Base-by-base conservation (phyloP, 1,140 invertebrate genomes). In the Drosophila simulans region DNA sequence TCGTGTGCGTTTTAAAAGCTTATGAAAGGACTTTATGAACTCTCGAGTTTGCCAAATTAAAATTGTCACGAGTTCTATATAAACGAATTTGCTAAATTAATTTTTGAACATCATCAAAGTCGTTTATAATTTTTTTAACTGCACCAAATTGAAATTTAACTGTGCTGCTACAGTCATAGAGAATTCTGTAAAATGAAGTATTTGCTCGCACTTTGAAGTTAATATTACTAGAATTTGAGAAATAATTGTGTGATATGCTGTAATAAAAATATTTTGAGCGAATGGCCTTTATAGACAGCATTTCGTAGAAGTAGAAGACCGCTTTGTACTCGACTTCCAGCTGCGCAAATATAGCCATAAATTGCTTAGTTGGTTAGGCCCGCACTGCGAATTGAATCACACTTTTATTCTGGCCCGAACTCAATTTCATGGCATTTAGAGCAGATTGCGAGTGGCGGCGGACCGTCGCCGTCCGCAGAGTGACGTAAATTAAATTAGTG, bases 401-500 rank as follows among this genome's bases (percentile, higher is more conserved):
- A 60, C 35, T 63, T 60, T 58, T 59, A 46, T 69, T 56, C 65
- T 8, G 40, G 17, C 27, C 39, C 60, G 62, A 86, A 78, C 58
- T 64, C 62, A 88, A 88, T 88, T 86, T 76, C 5, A 83, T 62
- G 70, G 68, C 84, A 79, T 77, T 80, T 84, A 77, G 56, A 79
- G 62, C 70, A 64, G 58, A 71, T 71, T 71, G 64, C 59, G 64
- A 68, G 31, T 68, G 64, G 64, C 64, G 59, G 27, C 25, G 48
- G 48, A 17, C 48, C 48, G 48, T 51, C 48, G 48, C 48, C 48
- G 64, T 53, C 71, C 57, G 71, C 46, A 64, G 51, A 72, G 55
- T 84, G 83, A 74, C 71, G 84, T 70, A 88, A 84, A 88, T 88
- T 77, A 88, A 88, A 88, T 88, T 89, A 88, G 80, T 88, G 84